phyloP scores from a whole-genome alignment of 2,113 vertebrate species.

The Emydocephalus ijimae region DNA sequence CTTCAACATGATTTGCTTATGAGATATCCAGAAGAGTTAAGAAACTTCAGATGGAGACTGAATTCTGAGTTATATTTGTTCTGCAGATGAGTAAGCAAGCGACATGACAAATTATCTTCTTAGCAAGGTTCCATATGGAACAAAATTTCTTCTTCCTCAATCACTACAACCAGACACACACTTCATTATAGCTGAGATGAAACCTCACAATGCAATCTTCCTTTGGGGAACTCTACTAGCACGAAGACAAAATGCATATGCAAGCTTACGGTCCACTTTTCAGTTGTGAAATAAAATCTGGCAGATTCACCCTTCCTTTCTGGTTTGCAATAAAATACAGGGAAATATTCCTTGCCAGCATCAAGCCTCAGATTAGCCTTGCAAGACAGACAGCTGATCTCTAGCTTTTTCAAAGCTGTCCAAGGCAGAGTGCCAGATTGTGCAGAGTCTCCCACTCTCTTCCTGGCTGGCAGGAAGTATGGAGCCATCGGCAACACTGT shows the following conservation, averaged over 20 bases:
- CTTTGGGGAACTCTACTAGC: background rate
- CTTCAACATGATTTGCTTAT: background rate
- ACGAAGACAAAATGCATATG: background rate
- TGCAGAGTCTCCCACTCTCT: background rate
- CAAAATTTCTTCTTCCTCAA: background rate
- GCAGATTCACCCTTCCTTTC: background rate
- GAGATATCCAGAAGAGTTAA: background rate
- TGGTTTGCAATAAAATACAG: background rate
- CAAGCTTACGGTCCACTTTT: background rate
- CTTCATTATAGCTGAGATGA: background rate
- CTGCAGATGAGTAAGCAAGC: background rate
- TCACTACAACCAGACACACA: background rate
- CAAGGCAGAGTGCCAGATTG: background rate
- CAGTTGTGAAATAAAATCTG: background rate
- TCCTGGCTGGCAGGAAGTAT: background rate
- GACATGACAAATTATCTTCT: background rate
- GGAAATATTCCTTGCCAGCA: background rate
- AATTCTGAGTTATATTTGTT: background rate
- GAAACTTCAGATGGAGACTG: background rate
- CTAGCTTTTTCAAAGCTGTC: background rate
- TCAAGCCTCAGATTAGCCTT: background rate
- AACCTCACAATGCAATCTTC: background rate
- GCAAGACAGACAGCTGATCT: background rate
- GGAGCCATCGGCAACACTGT: background rate
- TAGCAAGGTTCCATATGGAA: background rate